phyloP scores from a whole-genome alignment of 2,113 vertebrate species.

The Chloropsis cyanopogon region DNA sequence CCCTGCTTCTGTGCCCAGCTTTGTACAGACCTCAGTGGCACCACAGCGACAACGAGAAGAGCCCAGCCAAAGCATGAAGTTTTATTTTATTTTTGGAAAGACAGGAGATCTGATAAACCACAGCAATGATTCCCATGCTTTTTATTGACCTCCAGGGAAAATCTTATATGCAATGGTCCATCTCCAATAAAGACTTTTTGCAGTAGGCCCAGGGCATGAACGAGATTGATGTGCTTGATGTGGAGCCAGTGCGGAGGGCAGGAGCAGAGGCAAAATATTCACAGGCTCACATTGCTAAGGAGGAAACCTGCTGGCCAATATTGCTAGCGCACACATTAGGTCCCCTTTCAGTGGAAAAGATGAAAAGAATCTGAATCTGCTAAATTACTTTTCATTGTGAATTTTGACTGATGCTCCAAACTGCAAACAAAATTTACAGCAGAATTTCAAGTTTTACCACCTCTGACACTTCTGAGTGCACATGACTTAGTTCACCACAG shows the following conservation, averaged over 20 bases:
- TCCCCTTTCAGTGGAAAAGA: not conserved
- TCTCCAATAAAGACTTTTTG: not conserved
- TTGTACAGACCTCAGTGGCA: not conserved
- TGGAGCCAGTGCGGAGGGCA: not conserved
- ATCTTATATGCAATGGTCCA: not conserved
- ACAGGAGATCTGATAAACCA: not conserved
- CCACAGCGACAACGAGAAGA: not conserved
- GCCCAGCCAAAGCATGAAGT: not conserved
- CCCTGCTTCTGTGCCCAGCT: not conserved
- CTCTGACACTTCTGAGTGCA: not conserved
- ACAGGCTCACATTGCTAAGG: not conserved
- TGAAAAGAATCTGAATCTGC: not conserved
- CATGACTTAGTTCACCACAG: not conserved
- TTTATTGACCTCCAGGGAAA: not conserved
- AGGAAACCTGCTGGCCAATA: not conserved
- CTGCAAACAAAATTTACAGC: not conserved
- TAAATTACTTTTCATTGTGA: not conserved
- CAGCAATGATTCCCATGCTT: not conserved
- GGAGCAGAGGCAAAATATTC: not conserved
- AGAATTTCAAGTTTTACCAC: not conserved
- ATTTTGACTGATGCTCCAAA: not conserved
- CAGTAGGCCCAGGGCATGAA: not conserved
- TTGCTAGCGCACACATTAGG: not conserved
- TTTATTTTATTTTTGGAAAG: not conserved
- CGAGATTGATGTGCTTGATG: rapidly evolving